Conservation (phyloP, 2,888 invertebrate species). For the Drosophila mimetica region DNA sequence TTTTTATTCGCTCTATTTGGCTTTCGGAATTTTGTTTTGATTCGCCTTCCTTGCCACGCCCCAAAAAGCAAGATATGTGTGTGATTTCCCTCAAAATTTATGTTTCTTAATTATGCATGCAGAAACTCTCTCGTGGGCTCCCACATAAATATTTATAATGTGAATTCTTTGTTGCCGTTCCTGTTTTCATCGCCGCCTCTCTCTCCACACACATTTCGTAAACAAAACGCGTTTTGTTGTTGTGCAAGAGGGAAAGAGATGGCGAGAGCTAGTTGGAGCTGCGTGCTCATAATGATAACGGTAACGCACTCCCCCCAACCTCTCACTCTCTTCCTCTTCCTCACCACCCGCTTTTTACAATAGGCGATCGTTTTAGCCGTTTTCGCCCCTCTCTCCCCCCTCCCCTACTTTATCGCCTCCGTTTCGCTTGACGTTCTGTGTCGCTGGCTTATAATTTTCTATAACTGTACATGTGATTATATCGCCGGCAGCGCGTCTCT, state of each 20-base stretch:
- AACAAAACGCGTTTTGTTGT: slow-evolving; percentile 76
- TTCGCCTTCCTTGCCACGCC: slow-evolving; percentile 54
- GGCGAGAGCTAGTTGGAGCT: slow-evolving; percentile 31
- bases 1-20: slow-evolving; percentile 23
- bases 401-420: slow-evolving; percentile 15
- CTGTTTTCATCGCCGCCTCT: slow-evolving; percentile 59
- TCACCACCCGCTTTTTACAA: slow-evolving; percentile 29
- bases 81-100: slow-evolving; percentile 14
- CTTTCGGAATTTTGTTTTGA: slow-evolving; percentile 64
- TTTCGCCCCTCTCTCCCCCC: slow-evolving; percentile 16
- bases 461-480: slow-evolving; percentile 65
- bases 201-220: slow-evolving; percentile 71
- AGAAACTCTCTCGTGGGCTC: slow-evolving; percentile 34
- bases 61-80: slow-evolving; percentile 17
- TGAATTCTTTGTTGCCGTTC: slow-evolving; percentile 55
- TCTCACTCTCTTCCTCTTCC: not conserved
- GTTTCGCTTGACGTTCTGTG: slow-evolving; percentile 50
- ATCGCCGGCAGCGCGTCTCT: slow-evolving; percentile 38
- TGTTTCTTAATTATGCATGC: slow-evolving; percentile 36
- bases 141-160: slow-evolving; percentile 65
- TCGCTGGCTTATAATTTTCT: slow-evolving; percentile 64
- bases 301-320: slow-evolving; percentile 26
- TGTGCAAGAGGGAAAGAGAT: slow-evolving; percentile 22
- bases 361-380: slow-evolving; percentile 27
- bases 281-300: slow-evolving; percentile 67